Evolutionary conservation across 2,888 invertebrate genomes (phyloP).

Genomic region (Saturnia pavonia): DNA sequence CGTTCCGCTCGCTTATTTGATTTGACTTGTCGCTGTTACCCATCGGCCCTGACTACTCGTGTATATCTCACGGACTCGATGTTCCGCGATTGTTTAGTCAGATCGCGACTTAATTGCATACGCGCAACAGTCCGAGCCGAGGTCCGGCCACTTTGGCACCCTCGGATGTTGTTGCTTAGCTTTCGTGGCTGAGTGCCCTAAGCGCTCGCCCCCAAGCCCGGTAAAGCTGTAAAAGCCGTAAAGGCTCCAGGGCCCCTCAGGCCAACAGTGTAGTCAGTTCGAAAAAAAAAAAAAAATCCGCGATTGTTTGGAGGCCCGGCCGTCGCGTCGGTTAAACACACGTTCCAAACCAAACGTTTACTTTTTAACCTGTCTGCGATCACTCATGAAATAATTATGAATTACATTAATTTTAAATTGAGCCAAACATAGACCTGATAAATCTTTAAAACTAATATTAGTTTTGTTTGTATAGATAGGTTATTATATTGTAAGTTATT

Average conservation of each 20-base stretch:
- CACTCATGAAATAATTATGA: background rate
- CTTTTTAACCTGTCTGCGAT: background rate
- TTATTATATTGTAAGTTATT: too few species aligned
- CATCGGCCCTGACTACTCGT: conserved; percentile 23
- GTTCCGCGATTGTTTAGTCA: conserved; percentile 29
- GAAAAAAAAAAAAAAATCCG: too few species aligned
- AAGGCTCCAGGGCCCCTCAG: too few species aligned
- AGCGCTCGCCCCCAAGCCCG: too few species aligned
- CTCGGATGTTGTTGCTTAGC: too few species aligned
- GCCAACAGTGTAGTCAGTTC: too few species aligned
- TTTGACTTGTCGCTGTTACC: conserved; percentile 46
- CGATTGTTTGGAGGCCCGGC: conserved; percentile 17
- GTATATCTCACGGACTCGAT: conserved; percentile 45
- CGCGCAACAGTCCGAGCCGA: too few species aligned
- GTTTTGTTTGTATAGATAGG: too few species aligned
- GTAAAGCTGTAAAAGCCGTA: too few species aligned
- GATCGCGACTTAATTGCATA: too few species aligned
- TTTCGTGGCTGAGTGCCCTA: too few species aligned
- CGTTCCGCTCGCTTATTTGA: conserved; percentile 70
- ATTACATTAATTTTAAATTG: background rate
- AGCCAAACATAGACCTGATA: background rate
- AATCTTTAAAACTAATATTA: conserved; percentile 36
- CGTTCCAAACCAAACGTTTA: background rate
- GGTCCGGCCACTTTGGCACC: too few species aligned
- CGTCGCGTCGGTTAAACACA: background rate